phyloP scores from a whole-genome alignment of 2,888 invertebrate species.

The Leucozona laternaria region DNA sequence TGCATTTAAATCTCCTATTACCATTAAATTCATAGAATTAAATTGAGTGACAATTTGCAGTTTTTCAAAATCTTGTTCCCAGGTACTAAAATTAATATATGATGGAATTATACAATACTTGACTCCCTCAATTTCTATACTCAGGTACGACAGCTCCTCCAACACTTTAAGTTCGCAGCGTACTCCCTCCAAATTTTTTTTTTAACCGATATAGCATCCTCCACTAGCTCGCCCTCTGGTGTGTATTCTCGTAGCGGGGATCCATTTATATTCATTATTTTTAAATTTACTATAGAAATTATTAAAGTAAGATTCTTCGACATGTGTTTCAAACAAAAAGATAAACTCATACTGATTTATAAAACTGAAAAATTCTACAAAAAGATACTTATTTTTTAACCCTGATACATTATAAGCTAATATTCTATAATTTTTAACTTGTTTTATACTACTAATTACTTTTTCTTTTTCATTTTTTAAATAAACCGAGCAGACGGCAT shows the following conservation, averaged over 20 bases:
- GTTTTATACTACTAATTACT: too few relatives aligned
- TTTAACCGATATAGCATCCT: background rate
- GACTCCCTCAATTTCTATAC: too few relatives aligned
- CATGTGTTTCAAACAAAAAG: background rate
- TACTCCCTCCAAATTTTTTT: background rate
- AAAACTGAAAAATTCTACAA: too few relatives aligned
- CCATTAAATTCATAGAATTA: background rate
- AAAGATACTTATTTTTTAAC: too few relatives aligned
- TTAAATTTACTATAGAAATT: background rate
- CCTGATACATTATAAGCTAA: too few relatives aligned
- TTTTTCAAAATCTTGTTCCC: background rate
- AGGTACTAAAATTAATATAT: background rate
- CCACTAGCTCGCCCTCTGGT: background rate
- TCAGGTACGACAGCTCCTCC: too few relatives aligned
- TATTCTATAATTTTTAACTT: too few relatives aligned
- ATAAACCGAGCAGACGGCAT: too few relatives aligned
- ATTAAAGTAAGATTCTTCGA: background rate
- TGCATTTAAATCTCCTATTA: too few relatives aligned
- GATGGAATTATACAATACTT: too few relatives aligned
- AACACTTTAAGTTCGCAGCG: background rate
- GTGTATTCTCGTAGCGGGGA: background rate
- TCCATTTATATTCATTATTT: background rate
- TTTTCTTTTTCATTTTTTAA: too few relatives aligned
- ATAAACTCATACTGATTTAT: too few relatives aligned
- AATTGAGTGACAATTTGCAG: background rate